phyloP scores from a whole-genome alignment of 2,113 vertebrate species.

The Anolis sagrei region DNA sequence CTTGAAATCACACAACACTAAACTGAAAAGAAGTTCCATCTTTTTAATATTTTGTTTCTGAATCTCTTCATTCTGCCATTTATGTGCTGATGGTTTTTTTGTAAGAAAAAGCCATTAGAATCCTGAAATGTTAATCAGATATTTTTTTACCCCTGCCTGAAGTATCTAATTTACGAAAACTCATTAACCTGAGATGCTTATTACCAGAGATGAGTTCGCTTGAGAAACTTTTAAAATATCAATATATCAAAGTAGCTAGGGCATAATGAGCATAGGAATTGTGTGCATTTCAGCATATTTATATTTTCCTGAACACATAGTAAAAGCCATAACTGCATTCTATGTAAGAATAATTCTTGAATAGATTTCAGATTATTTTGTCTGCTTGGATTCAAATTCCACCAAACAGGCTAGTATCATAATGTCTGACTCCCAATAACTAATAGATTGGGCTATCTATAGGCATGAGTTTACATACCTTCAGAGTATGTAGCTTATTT shows the following conservation, averaged over 20 bases:
- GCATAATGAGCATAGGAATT: slow-evolving; percentile 7
- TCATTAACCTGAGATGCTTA: slow-evolving; percentile 6
- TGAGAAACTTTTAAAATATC: slow-evolving; percentile 20
- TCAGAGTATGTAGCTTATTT: slow-evolving; percentile 8
- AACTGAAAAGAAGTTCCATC: neutral
- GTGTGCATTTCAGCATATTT: neutral
- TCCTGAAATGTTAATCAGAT: neutral
- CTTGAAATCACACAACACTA: neutral
- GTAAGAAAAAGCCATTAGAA: neutral
- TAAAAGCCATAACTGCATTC: slow-evolving; percentile 5
- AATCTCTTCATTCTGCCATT: neutral
- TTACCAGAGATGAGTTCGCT: slow-evolving; percentile 30
- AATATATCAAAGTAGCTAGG: slow-evolving; percentile 16
- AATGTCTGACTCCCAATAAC: neutral
- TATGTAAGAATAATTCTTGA: neutral
- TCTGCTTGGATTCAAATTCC: neutral
- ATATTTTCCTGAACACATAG: neutral
- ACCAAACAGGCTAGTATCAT: neutral
- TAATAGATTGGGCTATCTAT: neutral
- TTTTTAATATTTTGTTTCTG: neutral
- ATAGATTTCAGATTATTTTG: neutral
- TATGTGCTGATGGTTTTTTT: neutral
- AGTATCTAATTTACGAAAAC: slow-evolving; percentile 16
- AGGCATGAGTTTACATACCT: slow-evolving; percentile 12
- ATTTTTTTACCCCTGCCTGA: neutral